Conservation (phyloP, 1,140 invertebrate genomes). For the Pogonognathellus flavescens region DNA sequence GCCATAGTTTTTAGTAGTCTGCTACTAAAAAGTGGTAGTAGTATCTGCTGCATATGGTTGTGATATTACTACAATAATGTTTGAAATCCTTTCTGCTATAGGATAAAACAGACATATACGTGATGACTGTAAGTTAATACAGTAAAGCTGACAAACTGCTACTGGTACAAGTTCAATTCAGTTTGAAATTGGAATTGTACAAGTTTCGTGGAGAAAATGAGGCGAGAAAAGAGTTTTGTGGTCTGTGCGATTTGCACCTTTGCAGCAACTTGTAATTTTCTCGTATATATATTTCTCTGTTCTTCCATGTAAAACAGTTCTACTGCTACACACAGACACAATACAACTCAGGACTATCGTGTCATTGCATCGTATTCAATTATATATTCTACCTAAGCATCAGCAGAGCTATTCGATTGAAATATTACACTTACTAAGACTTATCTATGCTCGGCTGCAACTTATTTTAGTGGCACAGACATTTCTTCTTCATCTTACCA, state of each 20-base stretch:
- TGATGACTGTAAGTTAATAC: neutral
- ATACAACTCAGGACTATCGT: neutral
- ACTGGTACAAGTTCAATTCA: constrained; percentile 4
- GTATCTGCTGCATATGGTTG: too few species aligned
- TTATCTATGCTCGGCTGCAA: neutral
- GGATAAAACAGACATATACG: too few species aligned
- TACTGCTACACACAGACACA: neutral
- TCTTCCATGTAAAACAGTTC: neutral
- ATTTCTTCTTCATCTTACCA: neutral
- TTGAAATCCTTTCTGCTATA: too few species aligned
- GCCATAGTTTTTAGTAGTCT: too few species aligned
- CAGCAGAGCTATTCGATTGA: neutral
- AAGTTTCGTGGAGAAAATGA: constrained; percentile 46
- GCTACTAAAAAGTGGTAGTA: too few species aligned
- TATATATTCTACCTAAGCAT: neutral
- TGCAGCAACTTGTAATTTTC: constrained; percentile 48
- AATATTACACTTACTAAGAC: constrained; percentile 5
- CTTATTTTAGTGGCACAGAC: neutral
- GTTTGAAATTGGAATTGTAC: constrained; percentile 39
- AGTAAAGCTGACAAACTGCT: neutral
- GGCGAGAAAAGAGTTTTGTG: constrained; percentile 46
- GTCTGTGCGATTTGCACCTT: constrained; percentile 43
- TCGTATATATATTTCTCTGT: neutral
- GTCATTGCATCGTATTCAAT: neutral
- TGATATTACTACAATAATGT: too few species aligned